Percentiles rank a stretch among this genome's conserved stretches.
Conservation (phyloP, 1,140 invertebrate genomes). For the Musca domestica region DNA sequence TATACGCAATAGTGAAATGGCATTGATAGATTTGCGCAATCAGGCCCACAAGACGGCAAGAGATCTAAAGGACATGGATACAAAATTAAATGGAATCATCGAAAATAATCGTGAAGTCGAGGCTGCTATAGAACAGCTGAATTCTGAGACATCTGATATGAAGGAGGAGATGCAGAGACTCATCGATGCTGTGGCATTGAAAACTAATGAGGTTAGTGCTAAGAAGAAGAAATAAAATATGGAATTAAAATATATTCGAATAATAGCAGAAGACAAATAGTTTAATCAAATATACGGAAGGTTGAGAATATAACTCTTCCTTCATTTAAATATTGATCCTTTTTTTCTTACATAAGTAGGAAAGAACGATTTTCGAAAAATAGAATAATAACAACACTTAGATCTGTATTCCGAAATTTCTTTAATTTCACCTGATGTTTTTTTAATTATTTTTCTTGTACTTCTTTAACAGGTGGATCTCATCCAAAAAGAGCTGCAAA, state of each 20-base stretch:
- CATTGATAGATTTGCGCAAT: conserved; percentile 27
- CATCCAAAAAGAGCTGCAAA: conserved; percentile 42
- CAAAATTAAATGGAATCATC: conserved; percentile 38
- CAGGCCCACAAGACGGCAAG: conserved; percentile 12
- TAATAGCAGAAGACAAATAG: too few species aligned
- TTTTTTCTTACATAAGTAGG: too few species aligned
- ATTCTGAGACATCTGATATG: conserved; percentile 37
- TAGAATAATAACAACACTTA: too few species aligned
- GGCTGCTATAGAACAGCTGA: conserved; percentile 37
- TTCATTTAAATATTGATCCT: too few species aligned
- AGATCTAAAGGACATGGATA: conserved; percentile 30
- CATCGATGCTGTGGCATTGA: conserved; percentile 33
- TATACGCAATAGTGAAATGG: conserved; percentile 37
- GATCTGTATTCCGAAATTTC: not conserved
- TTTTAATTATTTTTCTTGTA: conserved; percentile 1
- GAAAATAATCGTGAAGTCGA: conserved; percentile 47
- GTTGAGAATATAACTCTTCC: too few species aligned
- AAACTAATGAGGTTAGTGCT: conserved; percentile 36
- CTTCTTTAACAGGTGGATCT: conserved; percentile 29
- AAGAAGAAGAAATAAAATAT: not conserved
- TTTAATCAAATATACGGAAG: too few species aligned
- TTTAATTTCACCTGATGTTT: not conserved
- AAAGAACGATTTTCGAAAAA: too few species aligned
- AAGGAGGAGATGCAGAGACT: conserved; percentile 41
- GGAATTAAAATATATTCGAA: too few species aligned